A percentile compares a stretch with the other conserved stretches of the same genome.
Conservation (phyloP, 1,140 invertebrate genomes). For the Sogatella furcifera region DNA sequence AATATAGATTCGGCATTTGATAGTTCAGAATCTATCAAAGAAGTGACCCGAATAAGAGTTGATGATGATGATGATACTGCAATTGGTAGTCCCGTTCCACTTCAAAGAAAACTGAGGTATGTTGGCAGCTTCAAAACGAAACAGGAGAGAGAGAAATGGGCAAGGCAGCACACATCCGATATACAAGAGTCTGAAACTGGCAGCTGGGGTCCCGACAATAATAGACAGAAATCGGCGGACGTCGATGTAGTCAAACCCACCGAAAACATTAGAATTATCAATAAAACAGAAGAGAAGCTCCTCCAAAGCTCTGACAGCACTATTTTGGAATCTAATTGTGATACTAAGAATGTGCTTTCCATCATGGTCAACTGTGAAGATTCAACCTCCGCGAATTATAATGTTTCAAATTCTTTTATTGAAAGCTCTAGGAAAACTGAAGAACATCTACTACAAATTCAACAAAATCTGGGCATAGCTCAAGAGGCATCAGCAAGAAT, state of each 20-base stretch:
- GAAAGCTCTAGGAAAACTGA: constrained; percentile 1
- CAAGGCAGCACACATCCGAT: constrained; percentile 16
- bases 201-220: neutral
- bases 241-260: neutral
- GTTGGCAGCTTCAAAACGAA: constrained; percentile 32
- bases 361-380: neutral
- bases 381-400: neutral
- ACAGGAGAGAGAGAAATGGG: constrained; percentile 23
- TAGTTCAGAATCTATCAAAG: neutral
- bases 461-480: neutral
- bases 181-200: neutral
- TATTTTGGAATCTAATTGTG: neutral
- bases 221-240: neutral
- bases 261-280: too few relatives aligned
- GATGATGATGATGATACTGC: neutral
- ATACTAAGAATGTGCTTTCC: neutral
- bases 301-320: neutral
- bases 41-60: neutral
- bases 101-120: constrained; percentile 23
- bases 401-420: neutral
- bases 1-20: neutral
- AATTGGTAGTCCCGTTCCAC: neutral
- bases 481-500: neutral
- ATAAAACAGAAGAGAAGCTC: neutral
- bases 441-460: neutral